These are phyloP conservation scores for Ophiodon elongatus DNA, from an alignment of 2,113 vertebrate species.

Conservation along the genomic window DNA sequence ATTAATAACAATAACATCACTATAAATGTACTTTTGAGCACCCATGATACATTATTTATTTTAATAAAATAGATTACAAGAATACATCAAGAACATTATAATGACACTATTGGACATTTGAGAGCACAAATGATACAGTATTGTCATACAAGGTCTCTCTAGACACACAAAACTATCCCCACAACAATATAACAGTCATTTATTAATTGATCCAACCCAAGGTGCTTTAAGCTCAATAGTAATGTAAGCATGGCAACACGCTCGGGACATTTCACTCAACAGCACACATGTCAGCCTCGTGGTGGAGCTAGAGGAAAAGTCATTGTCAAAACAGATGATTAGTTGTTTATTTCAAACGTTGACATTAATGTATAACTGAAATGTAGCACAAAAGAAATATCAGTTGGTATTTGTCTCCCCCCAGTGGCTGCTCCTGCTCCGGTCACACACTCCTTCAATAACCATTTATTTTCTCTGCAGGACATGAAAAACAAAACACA, in stretches of 20 bases:
- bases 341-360: not conserved
- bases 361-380: not conserved
- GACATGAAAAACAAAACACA: not conserved
- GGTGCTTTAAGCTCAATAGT: not conserved
- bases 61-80: too few relatives aligned
- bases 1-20: not conserved
- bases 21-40: not conserved
- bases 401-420: constrained; percentile 50
- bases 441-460: not conserved
- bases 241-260: not conserved
- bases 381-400: not conserved
- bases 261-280: not conserved
- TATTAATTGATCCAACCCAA: not conserved
- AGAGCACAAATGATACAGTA: not conserved
- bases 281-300: not conserved
- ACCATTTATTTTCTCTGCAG: not conserved
- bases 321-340: not conserved
- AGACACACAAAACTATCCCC: not conserved
- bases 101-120: not conserved
- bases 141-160: not conserved
- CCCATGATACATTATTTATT: not conserved
- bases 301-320: not conserved
- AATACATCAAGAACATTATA: not conserved
- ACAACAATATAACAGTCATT: not conserved
- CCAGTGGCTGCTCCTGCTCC: constrained; percentile 3